Evolutionary conservation across 1,140 invertebrate genomes (phyloP).

Genomic region (Brachystomella parvula): DNA sequence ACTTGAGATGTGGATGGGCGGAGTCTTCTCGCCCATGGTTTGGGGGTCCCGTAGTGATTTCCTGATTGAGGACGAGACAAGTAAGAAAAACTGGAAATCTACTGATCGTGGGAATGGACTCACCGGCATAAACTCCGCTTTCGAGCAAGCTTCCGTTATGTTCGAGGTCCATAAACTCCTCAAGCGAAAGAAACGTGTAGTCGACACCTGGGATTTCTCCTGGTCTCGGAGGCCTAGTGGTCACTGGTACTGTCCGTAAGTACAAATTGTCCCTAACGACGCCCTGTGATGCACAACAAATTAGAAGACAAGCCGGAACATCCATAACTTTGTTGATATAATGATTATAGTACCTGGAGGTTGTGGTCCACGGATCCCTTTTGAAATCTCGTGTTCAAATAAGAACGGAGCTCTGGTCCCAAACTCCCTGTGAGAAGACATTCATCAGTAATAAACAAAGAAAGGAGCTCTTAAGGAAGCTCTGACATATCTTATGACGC

Average conservation of each 20-base stretch:
- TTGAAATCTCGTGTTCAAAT: conserved; percentile 54
- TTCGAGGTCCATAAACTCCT: conserved; percentile 56
- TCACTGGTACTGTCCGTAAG: conserved; percentile 60
- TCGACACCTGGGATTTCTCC: conserved; percentile 59
- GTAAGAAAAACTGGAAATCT: neutral
- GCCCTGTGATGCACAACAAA: conserved; percentile 50
- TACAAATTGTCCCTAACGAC: conserved; percentile 63
- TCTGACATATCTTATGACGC: no score
- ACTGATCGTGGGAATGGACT: neutral
- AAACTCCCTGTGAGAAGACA: conserved; percentile 43
- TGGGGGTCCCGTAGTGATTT: conserved; percentile 52
- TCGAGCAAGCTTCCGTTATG: conserved; percentile 56
- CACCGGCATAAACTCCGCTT: conserved; percentile 59
- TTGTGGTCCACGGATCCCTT: conserved; percentile 60
- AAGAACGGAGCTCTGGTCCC: conserved; percentile 53
- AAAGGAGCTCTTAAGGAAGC: no score
- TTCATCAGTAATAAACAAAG: conserved; percentile 13
- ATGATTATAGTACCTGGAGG: no score
- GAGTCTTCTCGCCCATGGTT: conserved; percentile 42
- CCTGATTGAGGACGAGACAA: conserved; percentile 39
- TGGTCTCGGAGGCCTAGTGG: conserved; percentile 51
- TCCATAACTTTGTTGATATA: no score
- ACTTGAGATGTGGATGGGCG: conserved; percentile 16
- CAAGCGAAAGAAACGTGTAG: conserved; percentile 55
- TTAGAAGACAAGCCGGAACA: no score